These are phyloP conservation scores for Campylorhamphus procurvoides DNA, from an alignment of 2,113 vertebrate genomes.

Conservation along the genomic window DNA sequence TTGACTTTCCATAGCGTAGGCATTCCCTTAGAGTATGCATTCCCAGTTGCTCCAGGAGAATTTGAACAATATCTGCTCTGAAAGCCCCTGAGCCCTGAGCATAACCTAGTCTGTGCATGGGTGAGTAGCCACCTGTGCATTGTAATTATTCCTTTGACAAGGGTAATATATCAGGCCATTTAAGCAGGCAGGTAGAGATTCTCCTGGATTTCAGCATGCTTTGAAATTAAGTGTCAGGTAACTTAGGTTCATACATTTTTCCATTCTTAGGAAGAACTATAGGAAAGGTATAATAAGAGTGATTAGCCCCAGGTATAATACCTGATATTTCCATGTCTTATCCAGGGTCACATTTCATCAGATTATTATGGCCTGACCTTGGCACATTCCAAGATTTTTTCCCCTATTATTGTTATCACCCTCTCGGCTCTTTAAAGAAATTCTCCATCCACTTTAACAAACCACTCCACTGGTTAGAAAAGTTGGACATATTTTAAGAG, in stretches of 20 bases:
- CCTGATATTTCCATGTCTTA: conserved; percentile 19
- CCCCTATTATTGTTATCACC: background rate
- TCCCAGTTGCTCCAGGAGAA: background rate
- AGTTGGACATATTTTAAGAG: background rate
- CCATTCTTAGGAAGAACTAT: background rate
- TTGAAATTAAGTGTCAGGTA: background rate
- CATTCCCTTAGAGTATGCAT: background rate
- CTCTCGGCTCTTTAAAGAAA: conserved; percentile 15
- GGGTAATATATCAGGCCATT: background rate
- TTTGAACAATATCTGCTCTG: background rate
- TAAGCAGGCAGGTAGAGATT: background rate
- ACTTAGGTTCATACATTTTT: background rate
- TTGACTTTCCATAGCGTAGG: background rate
- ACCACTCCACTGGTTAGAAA: background rate
- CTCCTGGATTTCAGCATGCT: background rate
- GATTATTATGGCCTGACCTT: background rate
- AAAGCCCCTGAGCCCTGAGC: background rate
- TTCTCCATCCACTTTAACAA: background rate
- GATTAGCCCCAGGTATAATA: conserved; percentile 22
- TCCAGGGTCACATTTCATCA: background rate
- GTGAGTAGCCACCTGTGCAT: background rate
- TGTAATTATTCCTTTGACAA: background rate
- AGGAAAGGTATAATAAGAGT: background rate
- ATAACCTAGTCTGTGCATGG: background rate
- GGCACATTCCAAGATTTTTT: conserved; percentile 26